Percentiles rank a stretch among this genome's conserved stretches.
Evolutionary conservation across 2,113 vertebrate genomes (phyloP).

Genomic region (Xenus cinereus): DNA sequence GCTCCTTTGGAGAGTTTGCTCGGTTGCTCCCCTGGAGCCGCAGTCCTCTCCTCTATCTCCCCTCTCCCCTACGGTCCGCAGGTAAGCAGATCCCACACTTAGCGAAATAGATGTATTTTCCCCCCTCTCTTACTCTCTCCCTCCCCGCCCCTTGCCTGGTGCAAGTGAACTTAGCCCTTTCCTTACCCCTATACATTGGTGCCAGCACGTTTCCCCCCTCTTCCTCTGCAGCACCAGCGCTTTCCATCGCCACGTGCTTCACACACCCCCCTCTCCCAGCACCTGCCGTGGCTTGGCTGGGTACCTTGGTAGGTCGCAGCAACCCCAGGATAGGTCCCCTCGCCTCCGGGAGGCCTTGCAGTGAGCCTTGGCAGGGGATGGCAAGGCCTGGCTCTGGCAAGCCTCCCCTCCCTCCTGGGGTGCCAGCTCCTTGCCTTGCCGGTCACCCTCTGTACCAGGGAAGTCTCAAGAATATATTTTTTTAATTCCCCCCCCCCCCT

Average conservation of each 20-base stretch:
- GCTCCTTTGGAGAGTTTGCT: not conserved
- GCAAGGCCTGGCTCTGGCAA: not conserved
- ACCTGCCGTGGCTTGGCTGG: not conserved
- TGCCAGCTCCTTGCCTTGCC: not conserved
- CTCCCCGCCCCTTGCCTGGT: too few relatives aligned
- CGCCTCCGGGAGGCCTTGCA: not conserved
- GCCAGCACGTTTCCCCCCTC: not conserved
- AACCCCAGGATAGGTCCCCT: not conserved
- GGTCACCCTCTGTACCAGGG: not conserved
- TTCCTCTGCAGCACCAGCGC: not conserved
- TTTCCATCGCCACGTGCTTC: not conserved
- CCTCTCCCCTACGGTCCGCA: not conserved
- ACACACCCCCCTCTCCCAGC: not conserved
- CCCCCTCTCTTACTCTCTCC: not conserved
- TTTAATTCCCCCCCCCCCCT: not conserved
- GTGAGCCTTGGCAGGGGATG: not conserved
- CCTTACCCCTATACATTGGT: rapidly evolving
- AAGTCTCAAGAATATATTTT: not conserved
- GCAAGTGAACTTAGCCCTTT: not conserved
- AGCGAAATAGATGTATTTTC: not conserved
- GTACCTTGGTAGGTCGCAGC: not conserved
- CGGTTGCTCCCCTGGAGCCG: not conserved
- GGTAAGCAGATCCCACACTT: slow-evolving; percentile 31
- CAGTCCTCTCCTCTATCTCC: not conserved
- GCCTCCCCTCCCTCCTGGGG: not conserved